Conservation (phyloP, 2,797 vertebrate genomes). For the Aphelocoma californica region DNA sequence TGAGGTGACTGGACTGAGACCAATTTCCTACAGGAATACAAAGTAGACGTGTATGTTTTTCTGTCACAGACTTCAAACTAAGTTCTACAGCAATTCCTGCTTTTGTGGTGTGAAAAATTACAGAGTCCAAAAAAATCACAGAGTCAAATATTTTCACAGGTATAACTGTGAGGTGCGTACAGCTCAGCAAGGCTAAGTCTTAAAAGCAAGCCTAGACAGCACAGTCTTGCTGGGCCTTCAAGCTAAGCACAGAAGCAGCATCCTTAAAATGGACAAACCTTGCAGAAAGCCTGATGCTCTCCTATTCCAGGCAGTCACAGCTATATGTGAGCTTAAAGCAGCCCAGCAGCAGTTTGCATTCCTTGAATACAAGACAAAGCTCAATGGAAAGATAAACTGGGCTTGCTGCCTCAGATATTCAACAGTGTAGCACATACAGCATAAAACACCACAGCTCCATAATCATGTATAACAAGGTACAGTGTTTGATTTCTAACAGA, state of each 20-base stretch:
- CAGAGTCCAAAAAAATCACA: background rate
- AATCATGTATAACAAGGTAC: background rate
- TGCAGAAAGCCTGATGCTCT: background rate
- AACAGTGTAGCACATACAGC: background rate
- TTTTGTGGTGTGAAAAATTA: background rate
- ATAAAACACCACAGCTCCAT: background rate
- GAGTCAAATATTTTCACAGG: background rate
- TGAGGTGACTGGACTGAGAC: background rate
- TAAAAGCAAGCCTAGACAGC: background rate
- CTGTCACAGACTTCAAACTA: background rate
- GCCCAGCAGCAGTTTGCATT: background rate
- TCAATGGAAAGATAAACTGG: background rate
- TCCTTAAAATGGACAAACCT: background rate
- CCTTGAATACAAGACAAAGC: background rate
- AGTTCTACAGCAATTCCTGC: background rate
- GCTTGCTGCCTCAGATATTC: background rate
- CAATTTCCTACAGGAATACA: background rate
- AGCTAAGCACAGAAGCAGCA: background rate
- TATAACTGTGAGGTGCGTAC: background rate
- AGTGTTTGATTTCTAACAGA: background rate
- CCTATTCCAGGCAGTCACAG: background rate
- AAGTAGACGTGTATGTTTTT: background rate
- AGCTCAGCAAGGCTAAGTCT: background rate
- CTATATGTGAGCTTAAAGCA: background rate
- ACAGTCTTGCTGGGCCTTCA: background rate